Evolutionary conservation across 2,888 invertebrate species (phyloP), one percentile per base, ranked within the genome.

Genomic region (Clistopyga incitator): DNA sequence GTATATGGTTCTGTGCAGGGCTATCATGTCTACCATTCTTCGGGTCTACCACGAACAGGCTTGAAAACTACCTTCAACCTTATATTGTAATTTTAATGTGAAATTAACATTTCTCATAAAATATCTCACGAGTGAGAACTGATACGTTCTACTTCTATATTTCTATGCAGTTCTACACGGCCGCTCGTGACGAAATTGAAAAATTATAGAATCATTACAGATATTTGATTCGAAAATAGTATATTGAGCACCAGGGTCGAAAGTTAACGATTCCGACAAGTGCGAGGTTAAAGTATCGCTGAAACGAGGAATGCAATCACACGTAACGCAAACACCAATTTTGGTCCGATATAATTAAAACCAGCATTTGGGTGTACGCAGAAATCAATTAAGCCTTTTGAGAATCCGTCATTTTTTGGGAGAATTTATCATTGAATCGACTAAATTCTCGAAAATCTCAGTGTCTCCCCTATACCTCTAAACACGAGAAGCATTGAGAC

Each of bases 91-190:
- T 86, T 85, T 86, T 86, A 87, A 85, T 87, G 86, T 76, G 80
- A 87, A 85, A 87, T 87, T 87, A 84, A 87, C 86, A 85, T 87
- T 86, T 65, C 75, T 81, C 84, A 83, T 61, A 23, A 38, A 67
- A 84, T 79, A 64, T 70, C 76, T 82, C 82, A 67, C 50, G 20
- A 54, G 38, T 52, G 23, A 64, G n/a, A 25, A 45, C 11, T 54
- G 50, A 10, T 38, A 6, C 59, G 10, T 34, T 23, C 20, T 6
- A 13, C 29, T 23, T 34, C 38, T 10, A 45, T 71, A 10, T 61
- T 78, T 64, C 18, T 3, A 25, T 47, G 23, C 29, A 56, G 2
- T 25, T 3, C 2, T 47, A 20, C 11, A 34, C 6, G 50, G 15
- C n/a, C 4, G 13, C 64, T 68, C 42, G n/a, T 8, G 25, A 54